Percentiles rank a stretch among this genome's conserved stretches.
phyloP scores from a whole-genome alignment of 1,140 invertebrate genomes.

The Belonocnema kinseyi region DNA sequence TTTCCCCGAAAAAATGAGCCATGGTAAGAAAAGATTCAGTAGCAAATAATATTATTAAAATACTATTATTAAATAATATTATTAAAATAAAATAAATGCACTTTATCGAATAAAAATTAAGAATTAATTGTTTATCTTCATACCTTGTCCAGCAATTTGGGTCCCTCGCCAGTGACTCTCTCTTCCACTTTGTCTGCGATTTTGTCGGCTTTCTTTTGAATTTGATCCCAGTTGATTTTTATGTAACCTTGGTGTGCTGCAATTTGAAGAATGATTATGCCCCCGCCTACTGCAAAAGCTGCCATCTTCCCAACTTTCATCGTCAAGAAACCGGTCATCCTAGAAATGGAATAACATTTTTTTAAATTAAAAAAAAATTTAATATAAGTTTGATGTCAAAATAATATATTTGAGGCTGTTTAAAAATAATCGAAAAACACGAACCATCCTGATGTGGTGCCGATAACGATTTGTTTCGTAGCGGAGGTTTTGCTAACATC shows the following conservation, averaged over 20 bases:
- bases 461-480: conserved; percentile 90
- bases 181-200: conserved; percentile 88
- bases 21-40: no score
- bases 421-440: conserved; percentile 31
- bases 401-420: conserved; percentile 19
- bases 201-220: conserved; percentile 88
- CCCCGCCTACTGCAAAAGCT: conserved; percentile 90
- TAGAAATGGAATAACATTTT: conserved; percentile 61
- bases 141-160: conserved; percentile 88
- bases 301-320: conserved; percentile 95
- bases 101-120: no score
- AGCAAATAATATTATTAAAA: no score
- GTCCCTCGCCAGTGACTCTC: conserved; percentile 82
- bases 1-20: no score
- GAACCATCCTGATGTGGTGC: conserved; percentile 92
- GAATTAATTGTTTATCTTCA: not conserved
- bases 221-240: conserved; percentile 92
- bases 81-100: no score
- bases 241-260: conserved; percentile 95
- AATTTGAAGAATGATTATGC: conserved; percentile 91
- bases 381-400: conserved; percentile 7
- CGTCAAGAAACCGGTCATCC: conserved; percentile 91
- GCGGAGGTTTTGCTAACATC: conserved; percentile 90
- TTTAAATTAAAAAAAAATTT: not conserved
- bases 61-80: no score